Evolutionary conservation across 2,797 vertebrate genomes (phyloP), one percentile per base, ranked within the genome.

Genomic region (Pangasius larnaudii): DNA sequence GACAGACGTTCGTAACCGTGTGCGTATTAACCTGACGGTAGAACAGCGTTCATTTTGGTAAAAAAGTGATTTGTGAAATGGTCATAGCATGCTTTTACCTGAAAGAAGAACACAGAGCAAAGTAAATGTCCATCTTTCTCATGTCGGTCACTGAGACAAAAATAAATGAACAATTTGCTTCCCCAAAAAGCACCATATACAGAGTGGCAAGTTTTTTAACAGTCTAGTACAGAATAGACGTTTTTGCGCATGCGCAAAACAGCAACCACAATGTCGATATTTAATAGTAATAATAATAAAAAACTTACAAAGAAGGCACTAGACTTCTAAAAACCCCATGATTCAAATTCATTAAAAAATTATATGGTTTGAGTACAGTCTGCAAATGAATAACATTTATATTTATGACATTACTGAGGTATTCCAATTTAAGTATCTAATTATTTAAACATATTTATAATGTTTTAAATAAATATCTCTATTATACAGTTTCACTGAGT

Each of bases 71-170:
- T 33, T 11, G 63, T 51, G n/a, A 84, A n/a, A 42, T 49, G 14
- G 8, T 65, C 7, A 27, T 24, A 63, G 16, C 14, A 36, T 1
- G 27, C 8, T 63, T 58, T 92, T 93, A 96, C 95, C 95, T 91
- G 86, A 94, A 94, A 11, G 92, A 93, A 27, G 27, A 84, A 90
- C 95, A 96, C 69, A 94, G 93, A 22, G 93, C 87, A 51, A 75
- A 58, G 77, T 91, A 95, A 14, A 36, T 42, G 13, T 95, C 93
- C 95, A 95, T 95, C n/a, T 36, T 88, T 71, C 11, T 69, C 0
- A 53, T 24, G 5, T 53, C 71, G 0, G 24, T 18, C 84, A 59
- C 24, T 63, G n/a, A 14, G 1, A 36, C n/a, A 53, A 53, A 53
- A 14, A 49, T 36, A 53, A 69, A 24, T 10, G 4, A 84, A 33